Percentiles rank a stretch among this genome's conserved stretches.
These are phyloP conservation scores for Hormaphis cornu DNA, from an alignment of 1,140 invertebrate species.

Conservation along the genomic window DNA sequence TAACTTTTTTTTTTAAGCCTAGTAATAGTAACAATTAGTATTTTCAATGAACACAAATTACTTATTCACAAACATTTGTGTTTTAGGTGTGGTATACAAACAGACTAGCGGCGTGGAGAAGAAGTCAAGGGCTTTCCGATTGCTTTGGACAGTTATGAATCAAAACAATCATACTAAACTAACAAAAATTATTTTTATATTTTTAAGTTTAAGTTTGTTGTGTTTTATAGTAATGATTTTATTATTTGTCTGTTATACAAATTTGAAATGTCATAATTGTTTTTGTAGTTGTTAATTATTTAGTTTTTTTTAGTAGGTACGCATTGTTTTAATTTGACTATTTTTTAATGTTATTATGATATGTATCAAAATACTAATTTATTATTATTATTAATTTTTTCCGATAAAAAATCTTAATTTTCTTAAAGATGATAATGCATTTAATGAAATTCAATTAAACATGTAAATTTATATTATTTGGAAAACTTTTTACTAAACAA, in stretches of 20 bases:
- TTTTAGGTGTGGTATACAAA: conserved; percentile 46
- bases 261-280: not conserved
- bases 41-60: no score
- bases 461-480: no score
- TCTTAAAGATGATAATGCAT: no score
- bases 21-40: no score
- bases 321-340: not conserved
- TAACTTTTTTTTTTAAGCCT: no score
- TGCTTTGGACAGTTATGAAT: conserved; percentile 39
- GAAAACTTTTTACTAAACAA: no score
- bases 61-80: not conserved
- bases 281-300: conserved; percentile 11
- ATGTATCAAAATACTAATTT: no score
- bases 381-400: no score
- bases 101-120: conserved; percentile 46
- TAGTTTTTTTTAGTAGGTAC: not conserved
- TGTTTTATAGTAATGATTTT: not conserved
- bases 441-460: no score
- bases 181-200: not conserved
- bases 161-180: not conserved
- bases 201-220: not conserved
- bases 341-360: no score
- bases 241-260: not conserved
- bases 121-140: conserved; percentile 46
- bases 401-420: no score